Conservation (phyloP, 2,113 vertebrate genomes). For the Prunella himalayana region DNA sequence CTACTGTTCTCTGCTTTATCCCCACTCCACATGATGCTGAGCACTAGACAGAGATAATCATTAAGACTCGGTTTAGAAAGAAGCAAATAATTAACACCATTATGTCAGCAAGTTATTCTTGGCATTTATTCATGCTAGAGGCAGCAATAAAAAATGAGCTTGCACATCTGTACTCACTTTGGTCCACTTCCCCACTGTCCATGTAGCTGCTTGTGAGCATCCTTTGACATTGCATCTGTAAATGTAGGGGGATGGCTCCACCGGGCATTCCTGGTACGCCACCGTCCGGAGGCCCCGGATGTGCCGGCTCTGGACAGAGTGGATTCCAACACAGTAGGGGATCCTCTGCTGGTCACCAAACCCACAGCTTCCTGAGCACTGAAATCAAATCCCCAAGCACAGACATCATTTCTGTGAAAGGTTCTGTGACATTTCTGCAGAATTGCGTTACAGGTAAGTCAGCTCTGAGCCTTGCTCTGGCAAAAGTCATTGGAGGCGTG, state of each 20-base stretch:
- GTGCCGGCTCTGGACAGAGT: conserved; percentile 35
- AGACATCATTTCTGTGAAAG: background rate
- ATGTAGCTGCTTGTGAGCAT: conserved; percentile 76
- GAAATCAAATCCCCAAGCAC: background rate
- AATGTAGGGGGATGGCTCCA: conserved; percentile 62
- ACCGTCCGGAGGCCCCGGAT: conserved; percentile 36
- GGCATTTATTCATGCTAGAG: background rate
- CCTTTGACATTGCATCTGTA: conserved; percentile 74
- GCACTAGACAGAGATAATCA: conserved; percentile 73
- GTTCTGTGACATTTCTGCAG: background rate
- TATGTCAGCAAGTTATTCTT: background rate
- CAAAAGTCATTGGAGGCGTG: rapidly evolving
- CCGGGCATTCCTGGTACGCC: conserved; percentile 69
- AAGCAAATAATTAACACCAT: background rate
- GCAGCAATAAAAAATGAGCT: background rate
- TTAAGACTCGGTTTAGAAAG: background rate
- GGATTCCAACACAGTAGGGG: conserved; percentile 76
- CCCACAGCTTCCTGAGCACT: conserved; percentile 87
- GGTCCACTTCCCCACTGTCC: conserved; percentile 88
- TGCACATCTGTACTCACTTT: conserved; percentile 67
- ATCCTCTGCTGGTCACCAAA: conserved; percentile 76
- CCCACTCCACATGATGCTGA: conserved; percentile 88
- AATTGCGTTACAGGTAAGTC: background rate
- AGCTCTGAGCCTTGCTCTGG: background rate
- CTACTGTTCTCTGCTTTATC: conserved; percentile 80